A percentile compares a stretch with the other conserved stretches of the same genome.
phyloP scores from a whole-genome alignment of 2,888 invertebrate genomes.

The Eulithis testata region DNA sequence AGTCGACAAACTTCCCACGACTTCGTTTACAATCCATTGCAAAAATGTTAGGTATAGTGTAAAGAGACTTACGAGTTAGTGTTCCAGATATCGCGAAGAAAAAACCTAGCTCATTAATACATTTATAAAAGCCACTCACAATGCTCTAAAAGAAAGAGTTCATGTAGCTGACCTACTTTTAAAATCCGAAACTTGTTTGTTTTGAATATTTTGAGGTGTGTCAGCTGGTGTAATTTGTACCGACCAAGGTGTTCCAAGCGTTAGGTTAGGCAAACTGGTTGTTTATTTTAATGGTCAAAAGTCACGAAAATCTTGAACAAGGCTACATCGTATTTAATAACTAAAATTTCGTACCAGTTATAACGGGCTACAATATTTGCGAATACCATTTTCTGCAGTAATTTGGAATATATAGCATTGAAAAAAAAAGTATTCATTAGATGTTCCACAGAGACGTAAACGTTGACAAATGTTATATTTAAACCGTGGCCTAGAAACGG shows the following conservation, averaged over 20 bases:
- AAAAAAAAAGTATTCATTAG: too few species aligned
- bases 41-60: neutral
- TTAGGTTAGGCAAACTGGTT: slow-evolving; percentile 28
- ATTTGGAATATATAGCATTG: neutral
- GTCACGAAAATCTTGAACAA: slow-evolving; percentile 29
- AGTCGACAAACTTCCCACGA: neutral
- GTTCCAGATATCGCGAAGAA: neutral
- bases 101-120: neutral
- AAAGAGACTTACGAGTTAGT: too few species aligned
- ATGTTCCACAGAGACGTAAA: too few species aligned
- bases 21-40: neutral
- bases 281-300: slow-evolving; percentile 24
- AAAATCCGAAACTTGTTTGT: slow-evolving; percentile 31
- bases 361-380: neutral
- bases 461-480: too few species aligned
- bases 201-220: slow-evolving; percentile 28
- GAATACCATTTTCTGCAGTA: neutral
- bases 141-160: slow-evolving; percentile 11
- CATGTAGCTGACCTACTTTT: slow-evolving; percentile 26
- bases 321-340: slow-evolving; percentile 12
- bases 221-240: slow-evolving; percentile 22
- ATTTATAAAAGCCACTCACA: neutral
- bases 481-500: too few species aligned
- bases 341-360: neutral
- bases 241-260: slow-evolving; percentile 24